Evolutionary conservation across 2,888 invertebrate species (phyloP).

Genomic region (Brachylomia viminalis): DNA sequence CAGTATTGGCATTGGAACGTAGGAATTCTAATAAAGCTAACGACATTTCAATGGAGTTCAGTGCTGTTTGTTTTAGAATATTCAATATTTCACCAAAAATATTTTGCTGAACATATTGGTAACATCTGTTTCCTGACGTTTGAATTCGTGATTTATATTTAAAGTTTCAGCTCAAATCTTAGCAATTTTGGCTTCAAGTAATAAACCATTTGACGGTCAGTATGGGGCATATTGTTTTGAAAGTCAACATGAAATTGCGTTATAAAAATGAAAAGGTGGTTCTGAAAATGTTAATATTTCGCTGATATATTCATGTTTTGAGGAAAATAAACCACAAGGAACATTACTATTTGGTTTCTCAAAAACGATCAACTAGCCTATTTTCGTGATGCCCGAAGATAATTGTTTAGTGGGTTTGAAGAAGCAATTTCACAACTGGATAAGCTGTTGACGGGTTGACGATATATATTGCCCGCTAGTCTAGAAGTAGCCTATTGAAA

Average conservation of each 20-base stretch:
- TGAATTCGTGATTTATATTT: not conserved
- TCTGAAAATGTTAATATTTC: not conserved
- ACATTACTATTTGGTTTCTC: not conserved
- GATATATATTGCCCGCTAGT: not conserved
- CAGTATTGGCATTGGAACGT: not conserved
- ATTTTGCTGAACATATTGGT: not conserved
- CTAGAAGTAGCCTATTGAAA: not conserved
- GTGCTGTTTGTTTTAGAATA: not conserved
- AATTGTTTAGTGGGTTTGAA: not conserved
- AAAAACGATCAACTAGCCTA: not conserved
- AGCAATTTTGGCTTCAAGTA: not conserved
- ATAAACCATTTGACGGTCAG: not conserved
- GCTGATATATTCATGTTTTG: not conserved
- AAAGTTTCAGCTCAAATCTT: not conserved
- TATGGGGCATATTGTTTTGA: not conserved
- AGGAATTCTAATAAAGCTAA: not conserved
- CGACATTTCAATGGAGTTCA: slow-evolving; percentile 2
- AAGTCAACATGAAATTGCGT: not conserved
- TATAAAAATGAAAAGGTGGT: not conserved
- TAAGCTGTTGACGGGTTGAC: not conserved
- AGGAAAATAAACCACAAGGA: not conserved
- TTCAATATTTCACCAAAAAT: not conserved
- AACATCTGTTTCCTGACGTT: too few relatives aligned
- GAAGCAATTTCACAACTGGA: not conserved
- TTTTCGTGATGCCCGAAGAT: not conserved